Evolutionary conservation across 2,888 invertebrate genomes (phyloP).

Genomic region (Sepiola atlantica): DNA sequence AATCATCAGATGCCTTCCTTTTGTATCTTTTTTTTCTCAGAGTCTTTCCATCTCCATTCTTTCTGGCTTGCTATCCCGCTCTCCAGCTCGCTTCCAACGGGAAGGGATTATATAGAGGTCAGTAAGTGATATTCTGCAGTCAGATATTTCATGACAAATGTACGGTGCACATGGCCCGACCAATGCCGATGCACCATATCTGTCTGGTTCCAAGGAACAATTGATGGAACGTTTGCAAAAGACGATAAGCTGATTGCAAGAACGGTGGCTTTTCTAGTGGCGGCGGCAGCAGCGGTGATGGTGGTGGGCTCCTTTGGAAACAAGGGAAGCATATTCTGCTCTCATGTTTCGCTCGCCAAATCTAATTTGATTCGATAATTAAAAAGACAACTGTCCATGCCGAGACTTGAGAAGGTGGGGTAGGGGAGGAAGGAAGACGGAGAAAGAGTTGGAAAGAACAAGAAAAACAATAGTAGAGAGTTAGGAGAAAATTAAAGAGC

Average conservation of each 20-base stretch:
- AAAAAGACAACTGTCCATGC: neutral
- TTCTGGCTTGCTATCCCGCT: neutral
- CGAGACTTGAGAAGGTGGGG: neutral
- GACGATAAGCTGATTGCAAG: conserved; percentile 22
- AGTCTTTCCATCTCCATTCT: neutral
- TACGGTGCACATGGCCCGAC: neutral
- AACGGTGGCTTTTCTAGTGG: neutral
- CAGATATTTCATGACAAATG: conserved; percentile 32
- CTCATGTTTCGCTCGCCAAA: neutral
- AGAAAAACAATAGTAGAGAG: neutral
- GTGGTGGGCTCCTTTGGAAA: neutral
- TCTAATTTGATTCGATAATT: conserved; percentile 14
- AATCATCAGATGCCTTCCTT: neutral
- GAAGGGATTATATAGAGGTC: neutral
- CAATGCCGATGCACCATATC: neutral
- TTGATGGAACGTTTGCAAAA: conserved; percentile 32
- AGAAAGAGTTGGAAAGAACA: neutral
- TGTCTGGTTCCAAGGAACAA: conserved; percentile 32
- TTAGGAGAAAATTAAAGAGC: neutral
- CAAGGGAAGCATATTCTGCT: neutral
- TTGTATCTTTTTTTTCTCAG: neutral
- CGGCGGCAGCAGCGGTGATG: neutral
- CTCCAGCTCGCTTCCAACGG: neutral
- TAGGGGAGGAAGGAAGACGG: neutral
- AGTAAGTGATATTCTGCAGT: conserved; percentile 19